phyloP scores from a whole-genome alignment of 2,888 invertebrate species.

The Patella depressa region DNA sequence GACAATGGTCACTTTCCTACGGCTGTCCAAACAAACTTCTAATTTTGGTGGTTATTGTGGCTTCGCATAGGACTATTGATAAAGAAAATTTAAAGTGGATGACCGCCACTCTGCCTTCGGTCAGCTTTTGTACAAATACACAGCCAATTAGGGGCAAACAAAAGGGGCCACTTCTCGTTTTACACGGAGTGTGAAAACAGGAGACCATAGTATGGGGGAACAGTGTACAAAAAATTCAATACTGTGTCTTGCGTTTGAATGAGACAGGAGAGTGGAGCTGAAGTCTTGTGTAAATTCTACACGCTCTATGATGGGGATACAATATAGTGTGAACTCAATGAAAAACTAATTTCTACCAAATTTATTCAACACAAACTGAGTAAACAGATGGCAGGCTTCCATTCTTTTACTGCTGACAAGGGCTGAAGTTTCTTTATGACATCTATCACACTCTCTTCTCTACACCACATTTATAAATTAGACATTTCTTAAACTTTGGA shows the following conservation, averaged over 20 bases:
- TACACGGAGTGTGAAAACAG: not conserved
- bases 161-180: not conserved
- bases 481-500: too few species aligned
- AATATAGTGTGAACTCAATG: not conserved
- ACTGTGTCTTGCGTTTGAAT: too few species aligned
- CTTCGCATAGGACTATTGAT: not conserved
- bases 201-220: too few species aligned
- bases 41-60: constrained; percentile 3
- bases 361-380: constrained; percentile 20
- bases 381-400: constrained; percentile 14
- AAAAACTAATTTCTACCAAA: constrained; percentile 24
- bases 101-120: not conserved
- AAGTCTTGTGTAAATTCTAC: too few species aligned
- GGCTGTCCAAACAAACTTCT: constrained; percentile 12
- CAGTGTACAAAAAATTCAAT: too few species aligned
- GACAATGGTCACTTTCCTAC: constrained; percentile 1
- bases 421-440: too few species aligned
- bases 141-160: constrained; percentile 1
- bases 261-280: too few species aligned
- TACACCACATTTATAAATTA: too few species aligned
- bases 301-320: not conserved
- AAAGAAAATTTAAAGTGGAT: constrained; percentile 7
- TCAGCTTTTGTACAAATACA: not conserved
- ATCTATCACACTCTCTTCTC: too few species aligned
- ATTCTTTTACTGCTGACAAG: not conserved